A percentile compares a stretch with the other conserved stretches of the same genome.
These are phyloP conservation scores for Ommatoiulus sabulosus DNA, from an alignment of 2,888 invertebrate species.

Conservation along the genomic window DNA sequence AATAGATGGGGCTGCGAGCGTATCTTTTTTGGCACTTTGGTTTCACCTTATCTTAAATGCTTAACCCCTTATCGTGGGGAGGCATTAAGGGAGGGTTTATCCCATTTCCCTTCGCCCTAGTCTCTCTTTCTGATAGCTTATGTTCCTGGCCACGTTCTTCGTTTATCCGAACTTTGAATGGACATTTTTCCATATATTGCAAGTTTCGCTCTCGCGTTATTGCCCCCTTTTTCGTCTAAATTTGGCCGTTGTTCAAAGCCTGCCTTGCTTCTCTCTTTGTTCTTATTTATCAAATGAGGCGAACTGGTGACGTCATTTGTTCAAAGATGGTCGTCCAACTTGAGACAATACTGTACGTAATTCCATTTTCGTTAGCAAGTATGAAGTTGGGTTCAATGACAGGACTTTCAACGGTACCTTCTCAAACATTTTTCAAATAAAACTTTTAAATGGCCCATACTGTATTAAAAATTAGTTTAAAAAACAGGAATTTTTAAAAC, in stretches of 20 bases:
- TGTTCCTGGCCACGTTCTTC: not conserved
- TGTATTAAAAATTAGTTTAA: no score
- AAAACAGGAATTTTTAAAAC: no score
- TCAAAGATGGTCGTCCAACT: not conserved
- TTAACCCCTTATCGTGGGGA: not conserved
- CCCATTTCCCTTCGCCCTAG: not conserved
- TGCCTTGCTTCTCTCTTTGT: not conserved
- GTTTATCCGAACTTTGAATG: conserved; percentile 17
- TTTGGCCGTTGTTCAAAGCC: conserved; percentile 1
- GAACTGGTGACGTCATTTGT: not conserved
- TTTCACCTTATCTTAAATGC: conserved; percentile 12
- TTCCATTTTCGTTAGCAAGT: not conserved
- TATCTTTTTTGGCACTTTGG: conserved; percentile 37
- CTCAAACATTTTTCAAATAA: no score
- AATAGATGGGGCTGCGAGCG: not conserved
- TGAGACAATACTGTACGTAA: not conserved
- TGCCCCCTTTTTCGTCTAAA: not conserved
- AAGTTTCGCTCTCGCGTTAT: not conserved
- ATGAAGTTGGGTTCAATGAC: not conserved
- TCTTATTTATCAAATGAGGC: conserved; percentile 2
- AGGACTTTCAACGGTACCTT: not conserved
- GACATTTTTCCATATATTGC: not conserved
- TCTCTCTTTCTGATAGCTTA: not conserved
- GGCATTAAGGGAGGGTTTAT: not conserved
- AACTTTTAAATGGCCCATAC: no score